These are phyloP conservation scores for Noctua comes DNA, from an alignment of 2,888 invertebrate species.

Conservation along the genomic window DNA sequence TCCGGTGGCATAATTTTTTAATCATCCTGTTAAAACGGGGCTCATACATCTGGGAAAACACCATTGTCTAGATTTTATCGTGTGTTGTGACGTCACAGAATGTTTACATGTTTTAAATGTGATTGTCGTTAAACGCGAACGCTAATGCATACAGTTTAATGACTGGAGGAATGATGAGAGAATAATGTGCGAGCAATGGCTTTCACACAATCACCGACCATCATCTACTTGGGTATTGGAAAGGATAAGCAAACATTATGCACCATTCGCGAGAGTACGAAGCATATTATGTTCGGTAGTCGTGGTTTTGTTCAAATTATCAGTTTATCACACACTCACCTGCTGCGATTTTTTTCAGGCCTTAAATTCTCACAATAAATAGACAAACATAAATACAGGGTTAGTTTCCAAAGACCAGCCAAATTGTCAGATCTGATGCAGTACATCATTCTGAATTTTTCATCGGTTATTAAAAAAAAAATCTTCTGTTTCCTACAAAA, in stretches of 20 bases:
- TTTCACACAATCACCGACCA: slow-evolving; percentile 56
- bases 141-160: slow-evolving; percentile 45
- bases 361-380: not conserved
- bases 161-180: slow-evolving; percentile 55
- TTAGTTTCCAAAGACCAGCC: no score
- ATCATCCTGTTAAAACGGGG: slow-evolving; percentile 71
- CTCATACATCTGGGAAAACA: slow-evolving; percentile 73
- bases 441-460: no score
- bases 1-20: slow-evolving; percentile 78
- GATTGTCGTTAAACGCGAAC: slow-evolving; percentile 34
- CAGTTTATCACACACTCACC: not conserved
- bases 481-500: no score
- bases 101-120: slow-evolving; percentile 31
- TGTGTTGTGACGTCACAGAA: slow-evolving; percentile 59
- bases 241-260: slow-evolving; percentile 51
- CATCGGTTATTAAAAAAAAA: no score
- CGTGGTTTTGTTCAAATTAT: slow-evolving; percentile 3
- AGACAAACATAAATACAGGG: not conserved
- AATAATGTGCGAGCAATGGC: slow-evolving; percentile 48
- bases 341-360: not conserved
- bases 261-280: slow-evolving; percentile 17
- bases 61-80: slow-evolving; percentile 74
- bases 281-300: not conserved
- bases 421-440: no score
- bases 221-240: slow-evolving; percentile 50